Evolutionary conservation across 1,140 invertebrate species (phyloP).

Genomic region (Caenorhabditis brenneri): DNA sequence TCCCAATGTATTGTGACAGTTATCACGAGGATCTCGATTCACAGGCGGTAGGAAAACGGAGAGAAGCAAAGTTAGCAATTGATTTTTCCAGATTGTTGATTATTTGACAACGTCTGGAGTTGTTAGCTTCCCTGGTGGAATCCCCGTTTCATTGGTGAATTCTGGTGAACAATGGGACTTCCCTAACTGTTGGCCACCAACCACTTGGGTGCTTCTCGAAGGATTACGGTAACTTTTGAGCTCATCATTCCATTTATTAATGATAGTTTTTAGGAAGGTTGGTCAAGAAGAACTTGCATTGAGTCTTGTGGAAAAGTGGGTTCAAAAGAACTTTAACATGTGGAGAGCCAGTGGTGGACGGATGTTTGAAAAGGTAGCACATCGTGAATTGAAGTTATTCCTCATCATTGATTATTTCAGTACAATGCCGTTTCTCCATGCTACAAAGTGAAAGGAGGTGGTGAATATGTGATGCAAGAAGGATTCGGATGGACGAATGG

Average conservation of each 20-base stretch:
- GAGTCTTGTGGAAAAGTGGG: conserved; percentile 81
- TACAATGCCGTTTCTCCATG: conserved; percentile 63
- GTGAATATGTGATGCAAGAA: conserved; percentile 74
- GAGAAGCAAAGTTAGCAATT: background rate
- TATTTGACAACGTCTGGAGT: conserved; percentile 59
- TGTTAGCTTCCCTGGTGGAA: conserved; percentile 75
- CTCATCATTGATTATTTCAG: conserved; percentile 38
- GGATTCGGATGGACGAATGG: conserved; percentile 65
- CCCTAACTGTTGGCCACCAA: conserved; percentile 89
- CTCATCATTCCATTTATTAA: background rate
- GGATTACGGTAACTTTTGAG: conserved; percentile 74
- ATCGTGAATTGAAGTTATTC: background rate
- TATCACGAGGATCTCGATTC: conserved; percentile 57
- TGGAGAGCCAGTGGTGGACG: conserved; percentile 76
- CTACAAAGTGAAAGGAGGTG: conserved; percentile 58
- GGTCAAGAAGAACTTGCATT: conserved; percentile 77
- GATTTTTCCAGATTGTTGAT: conserved; percentile 36
- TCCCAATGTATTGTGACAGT: conserved; percentile 81
- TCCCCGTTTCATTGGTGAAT: conserved; percentile 80
- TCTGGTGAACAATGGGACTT: conserved; percentile 91
- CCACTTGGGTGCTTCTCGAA: conserved; percentile 81
- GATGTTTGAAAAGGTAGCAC: conserved; percentile 88
- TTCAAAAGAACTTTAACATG: conserved; percentile 81
- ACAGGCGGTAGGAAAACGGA: background rate
- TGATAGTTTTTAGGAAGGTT: conserved; percentile 73